These are phyloP conservation scores for Aphidius ervi DNA, from an alignment of 1,140 invertebrate species.

Conservation along the genomic window DNA sequence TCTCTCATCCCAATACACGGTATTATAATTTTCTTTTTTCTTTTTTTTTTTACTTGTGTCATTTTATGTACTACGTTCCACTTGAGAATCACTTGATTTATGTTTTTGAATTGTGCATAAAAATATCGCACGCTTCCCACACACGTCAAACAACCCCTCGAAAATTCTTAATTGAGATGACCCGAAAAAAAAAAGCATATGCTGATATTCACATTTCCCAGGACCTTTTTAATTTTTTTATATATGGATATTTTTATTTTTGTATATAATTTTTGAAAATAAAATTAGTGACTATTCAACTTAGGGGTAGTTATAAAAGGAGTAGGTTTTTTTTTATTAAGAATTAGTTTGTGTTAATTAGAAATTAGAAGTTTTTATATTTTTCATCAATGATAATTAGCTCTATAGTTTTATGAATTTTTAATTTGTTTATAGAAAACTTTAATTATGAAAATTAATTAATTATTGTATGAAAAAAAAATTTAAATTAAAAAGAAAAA, in stretches of 20 bases:
- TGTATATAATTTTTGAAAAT: background rate
- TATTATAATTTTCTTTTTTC: slow-evolving; percentile 18
- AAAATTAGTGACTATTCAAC: background rate
- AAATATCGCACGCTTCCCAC: slow-evolving; percentile 41
- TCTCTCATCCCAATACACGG: background rate
- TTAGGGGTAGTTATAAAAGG: background rate
- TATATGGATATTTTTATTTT: slow-evolving; percentile 7
- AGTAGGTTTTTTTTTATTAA: background rate
- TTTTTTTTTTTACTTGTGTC: background rate
- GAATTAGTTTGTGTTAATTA: background rate
- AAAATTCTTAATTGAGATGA: slow-evolving; percentile 14
- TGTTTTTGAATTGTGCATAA: slow-evolving; percentile 38
- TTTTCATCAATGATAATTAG: no score
- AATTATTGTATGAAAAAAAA: no score
- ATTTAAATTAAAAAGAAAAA: no score
- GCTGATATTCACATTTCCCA: slow-evolving; percentile 38
- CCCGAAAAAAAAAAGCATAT: slow-evolving; percentile 29
- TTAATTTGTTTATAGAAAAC: no score
- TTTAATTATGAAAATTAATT: no score
- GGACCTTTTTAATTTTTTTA: slow-evolving; percentile 15
- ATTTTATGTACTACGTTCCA: background rate
- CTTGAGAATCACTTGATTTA: slow-evolving; percentile 37
- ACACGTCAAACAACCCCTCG: slow-evolving; percentile 17
- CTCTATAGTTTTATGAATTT: no score
- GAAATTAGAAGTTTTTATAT: no score